Evolutionary conservation across 2,797 vertebrate species (phyloP), one percentile per base, ranked within the genome.

Genomic region (Heteromormyrus szaboi): DNA sequence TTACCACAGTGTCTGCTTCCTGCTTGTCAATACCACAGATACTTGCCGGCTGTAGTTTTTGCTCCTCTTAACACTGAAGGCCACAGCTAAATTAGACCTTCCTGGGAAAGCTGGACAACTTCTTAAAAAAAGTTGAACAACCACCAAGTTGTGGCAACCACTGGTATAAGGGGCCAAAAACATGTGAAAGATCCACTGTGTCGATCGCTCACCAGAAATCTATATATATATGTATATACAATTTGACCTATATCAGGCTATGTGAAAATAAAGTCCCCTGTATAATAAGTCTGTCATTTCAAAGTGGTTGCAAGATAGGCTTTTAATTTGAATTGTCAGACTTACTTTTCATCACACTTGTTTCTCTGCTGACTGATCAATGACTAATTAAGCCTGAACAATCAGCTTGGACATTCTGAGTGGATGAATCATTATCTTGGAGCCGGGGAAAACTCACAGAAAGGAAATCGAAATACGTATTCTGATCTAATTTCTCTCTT

Each of bases 271-370:
- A 41, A 76, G 68, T 44, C 14, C 37, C 72, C 72, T 19, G 4
- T 44, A 79, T 79, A 19, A 41, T 17, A 44, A 41, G 33, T 44
- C 37, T 79, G 72, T 79, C 72, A 79, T 8, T 19, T 2, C 29
- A 41, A 79, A 79, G 72, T 79, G 37, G 29, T 25, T 37, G 14
- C 37, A 44, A 6, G 29, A n/a, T 41, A 17, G 14, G 14, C 72
- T 79, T 79, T 79, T 79, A 79, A 79, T 79, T 44, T 44, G 37
- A 79, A 79, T 48, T 84, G 81, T 84, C 44, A 84, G 81, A 51
- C 46, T 48, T 84, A 22, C 46, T 84, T 84, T 84, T 84, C n/a
- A 25, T 84, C 81, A 84, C 46, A 25, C 9, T 50, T 22, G 41
- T 84, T 84, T n/a, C 44, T 48, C 7, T 50, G 81, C 81, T 48